Base-by-base conservation (phyloP, 2,888 invertebrate genomes). In the Melanotus villosus region DNA sequence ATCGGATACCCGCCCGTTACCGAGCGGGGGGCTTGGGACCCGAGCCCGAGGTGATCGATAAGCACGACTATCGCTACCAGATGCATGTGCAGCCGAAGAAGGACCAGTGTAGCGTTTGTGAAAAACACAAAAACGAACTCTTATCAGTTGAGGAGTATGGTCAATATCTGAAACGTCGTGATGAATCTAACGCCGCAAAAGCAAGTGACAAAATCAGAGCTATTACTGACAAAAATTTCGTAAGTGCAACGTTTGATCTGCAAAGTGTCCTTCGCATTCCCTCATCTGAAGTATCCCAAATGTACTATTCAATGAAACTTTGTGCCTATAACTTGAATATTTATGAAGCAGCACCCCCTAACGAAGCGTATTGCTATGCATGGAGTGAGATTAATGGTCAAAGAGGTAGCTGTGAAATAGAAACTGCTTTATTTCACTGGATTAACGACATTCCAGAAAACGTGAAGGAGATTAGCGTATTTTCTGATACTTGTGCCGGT, bases 231-330 rank as follows among this genome's bases (percentile, higher is more conserved):
- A 26, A 7, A 26, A 26, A 3, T 26, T 26, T 26, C 7, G 3
- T 26, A 26, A 26, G 26, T 26, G 26, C 26, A 74, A 77, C 79
- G 38, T 79, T 80, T 68, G 79, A 80, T 63, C 65, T 80, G 16
- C 79, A 80, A 68, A 71, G 73, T 45, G 78, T 80, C 7, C 70
- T 80, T 43, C 78, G 80, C 59, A 78, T 80, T 38, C 79, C 80
- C 18, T 74, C 65, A 59, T 75, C 75, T 21, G 79, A 78, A 56
- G 79, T 79, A 41, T 65, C 70, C 52, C 72, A 69, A 60, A 72
- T 80, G 72, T 81, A 79, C 72, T 80, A 79, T 63, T 73, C 73
- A 57, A 59, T 76, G 59, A 79, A 79, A 71, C 38, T 78, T 34
- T 73, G 73, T 63, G 71, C 68, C n/a, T 75, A 74, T 65, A 80